Conservation (phyloP, 2,797 vertebrate species). For the Periparus ater region DNA sequence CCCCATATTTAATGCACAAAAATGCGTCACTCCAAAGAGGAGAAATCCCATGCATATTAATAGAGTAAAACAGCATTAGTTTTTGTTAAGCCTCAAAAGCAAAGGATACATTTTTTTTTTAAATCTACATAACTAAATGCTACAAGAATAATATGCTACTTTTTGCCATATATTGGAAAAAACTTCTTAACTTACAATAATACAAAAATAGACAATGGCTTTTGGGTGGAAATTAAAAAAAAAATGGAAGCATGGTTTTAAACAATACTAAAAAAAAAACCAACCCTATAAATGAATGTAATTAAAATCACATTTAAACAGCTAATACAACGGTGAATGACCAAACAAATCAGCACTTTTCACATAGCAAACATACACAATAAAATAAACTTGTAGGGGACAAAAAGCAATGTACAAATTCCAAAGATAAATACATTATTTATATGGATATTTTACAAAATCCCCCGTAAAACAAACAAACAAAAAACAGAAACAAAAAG, state of each 20-base stretch:
- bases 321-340: constrained; percentile 87
- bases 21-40: constrained; percentile 89
- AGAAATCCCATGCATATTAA: constrained; percentile 99
- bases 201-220: constrained; percentile 98
- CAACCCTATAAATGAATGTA: constrained; percentile 79
- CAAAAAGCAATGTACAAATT: constrained; percentile 92
- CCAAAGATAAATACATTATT: constrained; percentile 99
- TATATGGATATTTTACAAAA: constrained; percentile 97
- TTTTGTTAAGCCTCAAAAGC: constrained; percentile 87
- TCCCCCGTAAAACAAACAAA: constrained; percentile 84
- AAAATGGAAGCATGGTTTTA: constrained; percentile 89
- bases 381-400: constrained; percentile 86
- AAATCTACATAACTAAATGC: constrained; percentile 97
- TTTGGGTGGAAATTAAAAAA: constrained; percentile 86
- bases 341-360: constrained; percentile 87
- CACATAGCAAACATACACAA: constrained; percentile 93
- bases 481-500: constrained; percentile 65
- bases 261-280: constrained; percentile 81
- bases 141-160: constrained; percentile 96
- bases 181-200: constrained; percentile 95
- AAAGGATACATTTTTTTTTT: constrained; percentile 92
- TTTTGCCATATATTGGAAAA: constrained; percentile 93
- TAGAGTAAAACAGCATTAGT: constrained; percentile 93
- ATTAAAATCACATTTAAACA: constrained; percentile 93
- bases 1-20: constrained; percentile 90